These are phyloP conservation scores for Grallaria varia DNA, from an alignment of 2,113 vertebrate species.

Conservation along the genomic window DNA sequence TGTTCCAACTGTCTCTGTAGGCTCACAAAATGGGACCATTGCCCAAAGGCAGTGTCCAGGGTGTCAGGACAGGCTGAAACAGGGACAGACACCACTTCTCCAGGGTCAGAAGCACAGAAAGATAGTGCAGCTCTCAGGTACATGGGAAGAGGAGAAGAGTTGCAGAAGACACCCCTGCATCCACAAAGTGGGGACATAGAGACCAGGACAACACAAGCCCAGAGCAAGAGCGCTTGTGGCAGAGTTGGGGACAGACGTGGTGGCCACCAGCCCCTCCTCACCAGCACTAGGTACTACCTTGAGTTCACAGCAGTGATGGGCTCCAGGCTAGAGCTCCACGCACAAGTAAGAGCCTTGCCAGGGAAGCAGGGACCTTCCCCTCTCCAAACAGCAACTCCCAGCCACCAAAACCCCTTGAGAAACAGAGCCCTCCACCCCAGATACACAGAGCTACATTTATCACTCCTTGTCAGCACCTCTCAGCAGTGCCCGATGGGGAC, in stretches of 20 bases:
- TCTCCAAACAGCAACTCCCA: background rate
- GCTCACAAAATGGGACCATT: background rate
- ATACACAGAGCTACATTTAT: background rate
- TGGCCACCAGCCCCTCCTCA: background rate
- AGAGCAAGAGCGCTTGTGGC: background rate
- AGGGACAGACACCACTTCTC: background rate
- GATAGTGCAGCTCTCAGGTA: background rate
- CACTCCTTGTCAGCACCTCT: background rate
- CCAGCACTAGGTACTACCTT: background rate
- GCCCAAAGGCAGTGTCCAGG: background rate
- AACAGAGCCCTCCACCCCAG: background rate
- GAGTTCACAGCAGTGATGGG: background rate
- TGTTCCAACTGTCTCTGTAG: background rate
- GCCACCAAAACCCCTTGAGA: background rate
- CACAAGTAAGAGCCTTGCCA: background rate
- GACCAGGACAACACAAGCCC: background rate
- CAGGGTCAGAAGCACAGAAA: accelerated
- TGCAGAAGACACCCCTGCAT: background rate
- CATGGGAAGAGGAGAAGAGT: background rate
- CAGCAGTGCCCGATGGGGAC: background rate
- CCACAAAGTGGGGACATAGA: background rate
- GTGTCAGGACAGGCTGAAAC: background rate
- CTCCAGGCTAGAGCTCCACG: background rate
- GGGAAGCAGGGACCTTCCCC: background rate
- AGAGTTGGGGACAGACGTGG: background rate